Evolutionary conservation across 2,113 vertebrate genomes (phyloP).

Genomic region (Dromiciops gliroides): DNA sequence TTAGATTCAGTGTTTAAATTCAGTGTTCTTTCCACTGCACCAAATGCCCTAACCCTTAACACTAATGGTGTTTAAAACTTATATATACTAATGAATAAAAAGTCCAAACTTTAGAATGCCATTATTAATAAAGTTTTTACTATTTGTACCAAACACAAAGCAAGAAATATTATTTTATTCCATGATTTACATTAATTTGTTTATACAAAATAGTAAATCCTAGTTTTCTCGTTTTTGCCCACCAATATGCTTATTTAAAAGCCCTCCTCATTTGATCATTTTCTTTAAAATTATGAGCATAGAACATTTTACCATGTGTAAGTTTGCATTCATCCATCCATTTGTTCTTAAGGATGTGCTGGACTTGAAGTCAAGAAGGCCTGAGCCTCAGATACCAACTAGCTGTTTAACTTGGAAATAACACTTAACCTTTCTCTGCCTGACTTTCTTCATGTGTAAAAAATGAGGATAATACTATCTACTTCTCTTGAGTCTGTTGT

Average conservation of each 20-base stretch:
- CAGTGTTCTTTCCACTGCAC: neutral
- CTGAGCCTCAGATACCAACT: neutral
- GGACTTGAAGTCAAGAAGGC: neutral
- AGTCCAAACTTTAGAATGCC: slow-evolving; percentile 34
- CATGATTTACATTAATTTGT: slow-evolving; percentile 40
- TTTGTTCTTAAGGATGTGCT: neutral
- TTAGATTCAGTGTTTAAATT: neutral
- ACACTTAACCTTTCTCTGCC: neutral
- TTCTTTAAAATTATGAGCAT: neutral
- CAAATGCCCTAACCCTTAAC: neutral
- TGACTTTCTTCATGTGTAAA: neutral
- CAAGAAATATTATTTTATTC: slow-evolving; percentile 36
- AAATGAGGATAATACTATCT: neutral
- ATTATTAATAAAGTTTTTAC: slow-evolving; percentile 62
- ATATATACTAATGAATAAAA: slow-evolving; percentile 1
- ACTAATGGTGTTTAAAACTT: slow-evolving; percentile 10
- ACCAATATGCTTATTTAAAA: neutral
- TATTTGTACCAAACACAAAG: slow-evolving; percentile 51
- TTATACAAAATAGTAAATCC: slow-evolving; percentile 29
- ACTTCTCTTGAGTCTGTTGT: neutral
- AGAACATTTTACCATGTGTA: neutral
- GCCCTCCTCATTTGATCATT: neutral
- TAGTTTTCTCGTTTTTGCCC: neutral
- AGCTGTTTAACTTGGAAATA: neutral
- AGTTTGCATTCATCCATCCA: neutral